phyloP scores from a whole-genome alignment of 2,113 vertebrate species.

The Crotalus horridus region DNA sequence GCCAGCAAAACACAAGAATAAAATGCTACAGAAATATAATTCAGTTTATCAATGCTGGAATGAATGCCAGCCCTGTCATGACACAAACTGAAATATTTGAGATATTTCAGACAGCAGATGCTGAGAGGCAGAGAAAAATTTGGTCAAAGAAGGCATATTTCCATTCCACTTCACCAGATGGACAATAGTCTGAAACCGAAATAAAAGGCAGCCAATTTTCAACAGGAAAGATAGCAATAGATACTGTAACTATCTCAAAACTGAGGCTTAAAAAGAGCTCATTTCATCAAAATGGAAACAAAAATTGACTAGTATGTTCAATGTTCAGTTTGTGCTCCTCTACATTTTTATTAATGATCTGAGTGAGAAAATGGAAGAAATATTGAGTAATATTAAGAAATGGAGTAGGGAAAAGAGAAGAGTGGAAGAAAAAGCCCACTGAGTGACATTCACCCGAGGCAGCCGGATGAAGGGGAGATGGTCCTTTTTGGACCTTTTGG shows the following conservation, averaged over 20 bases:
- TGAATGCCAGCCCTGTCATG: too few relatives aligned
- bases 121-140: not conserved
- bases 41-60: too few relatives aligned
- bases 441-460: too few relatives aligned
- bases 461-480: too few relatives aligned
- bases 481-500: too few relatives aligned
- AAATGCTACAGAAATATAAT: too few relatives aligned
- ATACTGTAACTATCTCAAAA: not conserved
- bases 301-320: not conserved
- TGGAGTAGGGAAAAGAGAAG: too few relatives aligned
- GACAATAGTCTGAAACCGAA: not conserved
- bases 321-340: not conserved
- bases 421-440: too few relatives aligned
- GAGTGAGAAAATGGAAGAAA: not conserved
- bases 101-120: too few relatives aligned
- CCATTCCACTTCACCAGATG: not conserved
- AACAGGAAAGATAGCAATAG: not conserved
- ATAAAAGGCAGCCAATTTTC: not conserved
- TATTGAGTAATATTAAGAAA: too few relatives aligned
- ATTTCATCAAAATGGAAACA: not conserved
- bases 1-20: too few relatives aligned
- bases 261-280: not conserved
- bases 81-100: not conserved
- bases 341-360: not conserved
- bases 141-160: not conserved